These are phyloP conservation scores for Balanococcus diminutus DNA, from an alignment of 2,888 invertebrate genomes.

Conservation along the genomic window DNA sequence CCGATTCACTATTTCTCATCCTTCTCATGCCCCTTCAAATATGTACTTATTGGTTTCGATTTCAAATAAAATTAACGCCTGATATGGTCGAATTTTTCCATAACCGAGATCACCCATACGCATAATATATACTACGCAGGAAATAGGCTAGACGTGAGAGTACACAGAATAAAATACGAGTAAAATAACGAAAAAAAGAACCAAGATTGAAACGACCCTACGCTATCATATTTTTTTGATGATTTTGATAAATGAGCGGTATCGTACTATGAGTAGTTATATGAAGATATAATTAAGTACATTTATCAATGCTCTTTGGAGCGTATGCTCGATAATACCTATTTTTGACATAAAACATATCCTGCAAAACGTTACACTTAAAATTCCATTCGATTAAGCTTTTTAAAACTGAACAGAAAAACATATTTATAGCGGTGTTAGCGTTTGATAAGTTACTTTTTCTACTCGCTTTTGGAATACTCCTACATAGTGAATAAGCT, in stretches of 20 bases:
- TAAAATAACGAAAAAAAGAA: not conserved
- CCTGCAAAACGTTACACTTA: not conserved
- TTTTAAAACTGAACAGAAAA: not conserved
- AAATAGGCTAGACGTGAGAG: not conserved
- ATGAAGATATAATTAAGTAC: not conserved
- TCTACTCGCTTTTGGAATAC: not conserved
- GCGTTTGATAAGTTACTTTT: not conserved
- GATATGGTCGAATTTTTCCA: not conserved
- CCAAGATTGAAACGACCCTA: not conserved
- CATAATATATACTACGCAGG: not conserved
- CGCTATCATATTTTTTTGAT: not conserved
- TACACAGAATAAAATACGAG: not conserved
- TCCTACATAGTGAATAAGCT: not conserved
- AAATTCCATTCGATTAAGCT: not conserved
- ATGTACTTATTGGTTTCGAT: not conserved
- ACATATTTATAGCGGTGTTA: no score
- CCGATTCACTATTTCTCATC: no score
- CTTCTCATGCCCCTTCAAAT: no score
- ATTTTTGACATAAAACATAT: constrained; percentile 9
- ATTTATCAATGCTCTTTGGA: constrained; percentile 25
- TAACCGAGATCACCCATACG: not conserved
- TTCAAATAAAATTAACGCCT: not conserved
- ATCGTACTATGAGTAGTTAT: not conserved
- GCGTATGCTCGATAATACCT: not conserved
- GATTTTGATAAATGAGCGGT: not conserved